A percentile compares a stretch with the other conserved stretches of the same genome.
Conservation (phyloP, 2,113 vertebrate species). For the Anhinga anhinga region DNA sequence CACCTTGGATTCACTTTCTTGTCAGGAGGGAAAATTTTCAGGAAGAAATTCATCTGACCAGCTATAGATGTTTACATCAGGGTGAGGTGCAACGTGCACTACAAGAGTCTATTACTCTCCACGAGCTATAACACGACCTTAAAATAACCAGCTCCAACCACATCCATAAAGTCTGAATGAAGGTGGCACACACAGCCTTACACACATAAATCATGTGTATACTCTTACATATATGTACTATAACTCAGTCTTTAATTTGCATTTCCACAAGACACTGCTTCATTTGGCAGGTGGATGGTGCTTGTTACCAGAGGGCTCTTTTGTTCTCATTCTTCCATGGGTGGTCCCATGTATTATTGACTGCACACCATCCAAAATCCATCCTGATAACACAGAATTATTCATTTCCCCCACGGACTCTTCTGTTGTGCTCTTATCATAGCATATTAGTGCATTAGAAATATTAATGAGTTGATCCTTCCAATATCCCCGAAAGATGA, state of each 20-base stretch:
- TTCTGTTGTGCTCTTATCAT: not conserved
- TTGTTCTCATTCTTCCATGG: slow-evolving; percentile 5
- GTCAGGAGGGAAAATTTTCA: slow-evolving; percentile 21
- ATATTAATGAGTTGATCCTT: not conserved
- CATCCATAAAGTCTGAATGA: not conserved
- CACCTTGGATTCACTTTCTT: slow-evolving; percentile 34
- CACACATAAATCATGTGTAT: not conserved
- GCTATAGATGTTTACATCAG: not conserved
- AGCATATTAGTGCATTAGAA: not conserved
- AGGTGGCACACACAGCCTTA: not conserved
- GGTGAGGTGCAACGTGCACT: not conserved
- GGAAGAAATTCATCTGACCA: slow-evolving; percentile 47
- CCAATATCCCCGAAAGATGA: not conserved
- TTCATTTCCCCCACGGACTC: slow-evolving; percentile 1
- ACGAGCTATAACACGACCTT: not conserved
- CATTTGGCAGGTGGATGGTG: not conserved
- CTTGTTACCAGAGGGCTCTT: not conserved
- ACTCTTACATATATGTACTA: not conserved
- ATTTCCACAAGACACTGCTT: not conserved
- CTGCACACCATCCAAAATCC: not conserved
- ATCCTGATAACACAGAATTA: slow-evolving; percentile 17
- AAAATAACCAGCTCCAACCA: not conserved
- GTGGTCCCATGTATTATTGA: slow-evolving; percentile 21
- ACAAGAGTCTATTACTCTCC: not conserved
- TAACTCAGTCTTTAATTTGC: not conserved